Evolutionary conservation across 2,888 invertebrate genomes (phyloP).

Genomic region (Dynastes tityus): DNA sequence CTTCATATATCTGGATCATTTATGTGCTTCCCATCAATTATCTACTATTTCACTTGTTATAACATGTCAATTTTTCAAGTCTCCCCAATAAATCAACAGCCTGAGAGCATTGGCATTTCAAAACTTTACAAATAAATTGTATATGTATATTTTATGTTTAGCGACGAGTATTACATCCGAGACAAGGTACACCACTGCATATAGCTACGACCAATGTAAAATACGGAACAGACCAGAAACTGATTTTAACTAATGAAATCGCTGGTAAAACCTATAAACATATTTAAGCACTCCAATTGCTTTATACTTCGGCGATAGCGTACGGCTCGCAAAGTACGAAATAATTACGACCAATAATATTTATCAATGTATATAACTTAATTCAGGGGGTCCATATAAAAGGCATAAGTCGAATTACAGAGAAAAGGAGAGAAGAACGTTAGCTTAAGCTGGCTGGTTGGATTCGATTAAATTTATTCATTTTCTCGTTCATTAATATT

Average conservation of each 20-base stretch:
- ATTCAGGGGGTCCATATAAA: neutral
- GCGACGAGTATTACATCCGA: neutral
- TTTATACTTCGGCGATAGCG: neutral
- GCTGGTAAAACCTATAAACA: conserved; percentile 2
- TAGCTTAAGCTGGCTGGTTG: neutral
- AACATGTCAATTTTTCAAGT: neutral
- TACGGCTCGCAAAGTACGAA: neutral
- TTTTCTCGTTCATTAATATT: conserved; percentile 33
- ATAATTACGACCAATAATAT: conserved; percentile 20
- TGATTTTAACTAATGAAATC: conserved; percentile 11
- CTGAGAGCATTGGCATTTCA: neutral
- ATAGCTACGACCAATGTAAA: neutral
- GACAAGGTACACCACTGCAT: neutral
- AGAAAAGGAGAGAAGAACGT: neutral
- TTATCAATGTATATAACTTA: conserved; percentile 37
- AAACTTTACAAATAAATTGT: neutral
- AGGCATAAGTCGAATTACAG: too few species aligned
- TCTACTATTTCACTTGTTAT: neutral
- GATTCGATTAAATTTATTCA: conserved; percentile 30
- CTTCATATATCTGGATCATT: neutral
- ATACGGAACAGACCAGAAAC: neutral
- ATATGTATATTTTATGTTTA: neutral
- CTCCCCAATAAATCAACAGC: neutral
- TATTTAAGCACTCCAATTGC: neutral
- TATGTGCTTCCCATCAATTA: neutral